Evolutionary conservation across 1,140 invertebrate genomes (phyloP).

Genomic region (Zelostemma sp.): DNA sequence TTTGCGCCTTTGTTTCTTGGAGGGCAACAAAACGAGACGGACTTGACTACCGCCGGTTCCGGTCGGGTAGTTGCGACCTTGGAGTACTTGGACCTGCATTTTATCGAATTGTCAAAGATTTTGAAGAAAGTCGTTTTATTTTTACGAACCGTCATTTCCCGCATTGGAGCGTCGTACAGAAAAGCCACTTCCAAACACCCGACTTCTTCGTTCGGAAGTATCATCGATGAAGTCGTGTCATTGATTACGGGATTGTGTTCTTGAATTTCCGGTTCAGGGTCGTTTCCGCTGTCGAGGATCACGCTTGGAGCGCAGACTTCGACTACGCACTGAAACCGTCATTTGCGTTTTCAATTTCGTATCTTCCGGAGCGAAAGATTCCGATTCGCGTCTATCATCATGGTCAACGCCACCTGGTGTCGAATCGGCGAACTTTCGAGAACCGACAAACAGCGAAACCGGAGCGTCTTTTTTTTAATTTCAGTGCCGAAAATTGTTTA

Average conservation of each 20-base stretch:
- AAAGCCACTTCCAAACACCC: slow-evolving; percentile 88
- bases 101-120: no score
- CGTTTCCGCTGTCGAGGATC: slow-evolving; percentile 57
- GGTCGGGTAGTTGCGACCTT: slow-evolving; percentile 84
- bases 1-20: slow-evolving; percentile 94
- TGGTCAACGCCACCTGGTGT: no score
- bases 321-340: slow-evolving; percentile 60
- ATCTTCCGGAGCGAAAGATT: no score
- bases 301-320: slow-evolving; percentile 62
- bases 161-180: slow-evolving; percentile 88
- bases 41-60: slow-evolving; percentile 85
- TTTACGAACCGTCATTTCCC: slow-evolving; percentile 85
- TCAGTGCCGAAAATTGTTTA: no score
- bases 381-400: no score
- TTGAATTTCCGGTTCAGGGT: slow-evolving; percentile 59
- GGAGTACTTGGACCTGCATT: slow-evolving; percentile 85
- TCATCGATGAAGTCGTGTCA: slow-evolving; percentile 58
- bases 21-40: slow-evolving; percentile 86
- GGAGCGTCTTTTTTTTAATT: no score
- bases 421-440: no score
- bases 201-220: slow-evolving; percentile 70
- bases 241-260: slow-evolving; percentile 53
- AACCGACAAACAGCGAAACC: no score
- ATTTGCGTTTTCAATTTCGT: background rate
- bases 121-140: no score